These are phyloP conservation scores for Lycopodina hypogea DNA, from an alignment of 37 sponge, comb jelly and placozoan species.

Conservation along the genomic window DNA sequence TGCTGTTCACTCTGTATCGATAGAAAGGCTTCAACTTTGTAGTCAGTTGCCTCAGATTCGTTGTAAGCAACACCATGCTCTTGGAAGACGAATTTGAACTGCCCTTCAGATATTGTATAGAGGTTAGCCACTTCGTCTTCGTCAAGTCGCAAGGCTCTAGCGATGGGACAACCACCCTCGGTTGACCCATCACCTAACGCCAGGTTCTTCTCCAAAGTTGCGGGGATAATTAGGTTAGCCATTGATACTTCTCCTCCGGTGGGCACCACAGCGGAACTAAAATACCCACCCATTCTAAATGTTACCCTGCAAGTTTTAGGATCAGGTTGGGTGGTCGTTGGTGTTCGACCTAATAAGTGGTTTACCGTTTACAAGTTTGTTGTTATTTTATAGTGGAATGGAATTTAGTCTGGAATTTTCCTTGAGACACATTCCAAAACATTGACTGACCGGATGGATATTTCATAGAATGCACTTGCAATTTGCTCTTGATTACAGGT, in stretches of 20 bases:
- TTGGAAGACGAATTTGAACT: conserved; percentile 18
- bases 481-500: no score
- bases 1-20: background rate
- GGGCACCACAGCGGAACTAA: no score
- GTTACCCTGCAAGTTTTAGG: no score
- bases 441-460: no score
- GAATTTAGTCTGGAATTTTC: no score
- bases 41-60: conserved; percentile 43
- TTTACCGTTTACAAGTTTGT: no score
- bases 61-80: conserved; percentile 79
- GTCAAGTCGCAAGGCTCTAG: conserved; percentile 26
- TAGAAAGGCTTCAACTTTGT: conserved; percentile 22
- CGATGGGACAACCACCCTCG: conserved; percentile 10
- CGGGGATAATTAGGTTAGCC: conserved; percentile 30
- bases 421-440: no score
- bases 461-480: no score
- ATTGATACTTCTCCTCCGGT: background rate
- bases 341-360: no score
- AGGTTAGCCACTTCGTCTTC: conserved; percentile 34
- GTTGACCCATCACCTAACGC: conserved; percentile 40
- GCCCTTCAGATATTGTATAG: background rate
- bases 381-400: no score
- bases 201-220: conserved; percentile 47
- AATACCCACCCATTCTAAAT: no score
- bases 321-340: no score